phyloP scores from a whole-genome alignment of 2,113 vertebrate genomes.

The Microcebus griseorufus region DNA sequence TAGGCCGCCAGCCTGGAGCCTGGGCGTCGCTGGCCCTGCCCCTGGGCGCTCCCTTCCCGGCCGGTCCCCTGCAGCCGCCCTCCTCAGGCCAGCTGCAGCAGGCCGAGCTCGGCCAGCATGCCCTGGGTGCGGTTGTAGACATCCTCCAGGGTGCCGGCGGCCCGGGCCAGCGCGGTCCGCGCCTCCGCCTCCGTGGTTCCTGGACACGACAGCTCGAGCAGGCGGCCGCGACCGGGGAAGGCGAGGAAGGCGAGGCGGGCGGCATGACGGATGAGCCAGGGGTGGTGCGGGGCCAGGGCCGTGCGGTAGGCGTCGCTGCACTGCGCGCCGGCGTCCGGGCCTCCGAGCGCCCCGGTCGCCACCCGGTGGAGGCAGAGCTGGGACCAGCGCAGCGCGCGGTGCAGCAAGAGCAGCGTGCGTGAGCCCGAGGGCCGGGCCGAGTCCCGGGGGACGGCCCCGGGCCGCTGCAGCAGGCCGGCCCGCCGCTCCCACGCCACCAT shows the following conservation, averaged over 20 bases:
- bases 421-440: constrained; percentile 87
- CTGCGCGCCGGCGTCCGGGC: constrained; percentile 83
- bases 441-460: background rate
- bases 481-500: constrained; percentile 88
- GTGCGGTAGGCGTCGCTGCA: constrained; percentile 89
- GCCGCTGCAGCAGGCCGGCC: constrained; percentile 82
- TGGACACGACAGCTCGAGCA: constrained; percentile 87
- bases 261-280: constrained; percentile 88
- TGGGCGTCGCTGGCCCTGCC: rapidly evolving
- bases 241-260: constrained; percentile 90
- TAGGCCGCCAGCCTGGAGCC: rapidly evolving
- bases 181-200: constrained; percentile 81
- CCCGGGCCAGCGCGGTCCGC: constrained; percentile 77
- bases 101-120: constrained; percentile 82
- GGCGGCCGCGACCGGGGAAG: constrained; percentile 86
- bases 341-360: constrained; percentile 73
- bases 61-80: rapidly evolving
- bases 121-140: constrained; percentile 89
- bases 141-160: constrained; percentile 80
- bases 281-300: constrained; percentile 88
- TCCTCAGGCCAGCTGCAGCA: constrained; percentile 88
- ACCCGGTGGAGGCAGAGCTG: constrained; percentile 89
- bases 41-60: rapidly evolving
- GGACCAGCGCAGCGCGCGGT: constrained; percentile 91
- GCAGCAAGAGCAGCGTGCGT: constrained; percentile 88